Base-by-base conservation (phyloP, 2,797 vertebrate genomes). In the Propithecus perrieri region DNA sequence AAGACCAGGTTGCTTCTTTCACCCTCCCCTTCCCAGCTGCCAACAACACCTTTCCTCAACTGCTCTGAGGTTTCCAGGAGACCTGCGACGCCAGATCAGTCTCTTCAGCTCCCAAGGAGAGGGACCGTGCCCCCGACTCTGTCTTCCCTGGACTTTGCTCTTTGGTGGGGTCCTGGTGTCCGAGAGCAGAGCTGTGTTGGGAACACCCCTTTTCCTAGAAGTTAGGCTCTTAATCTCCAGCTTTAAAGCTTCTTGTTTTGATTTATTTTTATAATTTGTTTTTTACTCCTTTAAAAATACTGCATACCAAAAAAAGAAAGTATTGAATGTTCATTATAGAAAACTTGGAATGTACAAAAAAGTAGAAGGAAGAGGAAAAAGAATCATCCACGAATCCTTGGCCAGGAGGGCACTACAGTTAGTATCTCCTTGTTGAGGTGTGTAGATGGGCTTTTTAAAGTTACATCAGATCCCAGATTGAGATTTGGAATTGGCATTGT, bases 201-300 rank as follows among this genome's bases (percentile, higher is more conserved):
- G 55, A 75, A 24, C 14, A 41, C 35, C 22, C 50, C 8, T 90
- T 78, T 74, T 50, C 48, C 81, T 94, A 5, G 33, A 59, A 86
- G 50, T 18, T 38, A 67, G 59, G 14, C 41, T 89, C n/a, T 89
- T 81, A 41, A 87, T 69, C 50, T 85, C 85, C 11, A 80, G 48
- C 17, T 61, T 79, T 72, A 59, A 89, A 61, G 0, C 69, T 65
- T 92, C 46, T 55, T 79, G 41, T 87, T 94, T 72, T 63, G 26
- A 7, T 75, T 92, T 93, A 72, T 75, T 95, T 91, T 83, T 57
- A 43, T 38, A 61, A 63, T 65, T n/a, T 17, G 14, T 71, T 92
- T 71, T 89, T 94, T 69, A 76, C 38, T 48, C 41, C 35, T 76
- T 71, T n/a, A 43, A 69, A 92, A 48, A 61, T 79, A 88, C 20